Conservation (phyloP, 2,797 vertebrate species). For the Botia kubotai region DNA sequence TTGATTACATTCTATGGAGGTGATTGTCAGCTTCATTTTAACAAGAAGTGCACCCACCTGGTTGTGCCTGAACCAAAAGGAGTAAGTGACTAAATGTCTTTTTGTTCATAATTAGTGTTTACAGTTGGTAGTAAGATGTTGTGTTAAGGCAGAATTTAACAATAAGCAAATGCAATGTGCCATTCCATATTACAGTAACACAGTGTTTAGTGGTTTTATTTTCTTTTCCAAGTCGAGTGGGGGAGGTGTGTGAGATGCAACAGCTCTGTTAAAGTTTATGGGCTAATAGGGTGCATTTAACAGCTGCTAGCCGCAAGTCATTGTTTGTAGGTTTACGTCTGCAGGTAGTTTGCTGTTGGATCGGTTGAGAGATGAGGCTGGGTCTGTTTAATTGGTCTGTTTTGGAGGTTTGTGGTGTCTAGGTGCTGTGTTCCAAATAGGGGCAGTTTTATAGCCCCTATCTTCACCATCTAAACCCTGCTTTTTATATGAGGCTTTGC, state of each 20-base stretch:
- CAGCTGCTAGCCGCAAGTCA: slow-evolving; percentile 11
- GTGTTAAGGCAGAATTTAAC: neutral
- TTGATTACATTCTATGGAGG: slow-evolving; percentile 95
- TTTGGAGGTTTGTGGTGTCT: slow-evolving; percentile 7
- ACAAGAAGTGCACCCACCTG: slow-evolving; percentile 94
- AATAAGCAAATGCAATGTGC: neutral
- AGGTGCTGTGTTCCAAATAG: neutral
- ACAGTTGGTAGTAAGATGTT: slow-evolving; percentile 38
- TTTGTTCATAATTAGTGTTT: slow-evolving; percentile 14
- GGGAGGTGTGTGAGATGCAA: slow-evolving; percentile 6
- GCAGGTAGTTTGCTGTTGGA: slow-evolving; percentile 12
- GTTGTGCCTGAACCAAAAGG: slow-evolving; percentile 94
- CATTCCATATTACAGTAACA: neutral
- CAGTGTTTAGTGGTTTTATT: neutral
- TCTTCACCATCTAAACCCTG: slow-evolving; percentile 4
- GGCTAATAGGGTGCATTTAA: slow-evolving; percentile 27
- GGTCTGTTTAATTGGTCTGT: slow-evolving; percentile 12
- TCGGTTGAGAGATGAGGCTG: neutral
- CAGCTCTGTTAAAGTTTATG: slow-evolving; percentile 35
- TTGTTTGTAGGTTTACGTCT: slow-evolving; percentile 28
- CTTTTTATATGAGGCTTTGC: slow-evolving; percentile 1
- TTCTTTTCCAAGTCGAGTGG: neutral
- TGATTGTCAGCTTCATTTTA: slow-evolving; percentile 91
- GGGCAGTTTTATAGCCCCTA: slow-evolving; percentile 13
- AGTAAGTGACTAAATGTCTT: slow-evolving; percentile 76